A percentile compares a stretch with the other conserved stretches of the same genome.
Conservation (phyloP, 2,888 invertebrate genomes). For the Cheiracanthium punctorium region DNA sequence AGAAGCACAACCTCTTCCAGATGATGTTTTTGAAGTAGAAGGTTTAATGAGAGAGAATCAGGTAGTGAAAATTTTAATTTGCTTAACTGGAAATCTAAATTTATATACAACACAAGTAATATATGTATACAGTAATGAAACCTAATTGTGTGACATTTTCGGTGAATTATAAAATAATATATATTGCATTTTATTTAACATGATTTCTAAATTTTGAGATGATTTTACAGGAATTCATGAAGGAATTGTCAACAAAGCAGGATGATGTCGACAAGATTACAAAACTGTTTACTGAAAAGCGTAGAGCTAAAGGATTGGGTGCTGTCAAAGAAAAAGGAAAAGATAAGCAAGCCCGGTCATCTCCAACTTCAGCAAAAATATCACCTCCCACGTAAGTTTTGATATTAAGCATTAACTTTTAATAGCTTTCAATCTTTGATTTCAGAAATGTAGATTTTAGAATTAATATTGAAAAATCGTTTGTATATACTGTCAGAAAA, state of each 20-base stretch:
- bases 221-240: conserved; percentile 93
- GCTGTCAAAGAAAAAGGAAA: conserved; percentile 47
- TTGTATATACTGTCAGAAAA: too few species aligned
- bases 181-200: too few species aligned
- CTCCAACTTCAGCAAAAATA: conserved; percentile 47
- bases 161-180: too few species aligned
- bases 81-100: too few species aligned
- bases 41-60: conserved; percentile 92
- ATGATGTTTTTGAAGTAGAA: conserved; percentile 89
- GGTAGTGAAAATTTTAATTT: conserved; percentile 68
- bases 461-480: too few species aligned
- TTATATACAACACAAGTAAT: too few species aligned
- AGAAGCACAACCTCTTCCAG: conserved; percentile 91
- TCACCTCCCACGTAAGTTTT: conserved; percentile 63
- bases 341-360: conserved; percentile 33
- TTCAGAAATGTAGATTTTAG: too few species aligned
- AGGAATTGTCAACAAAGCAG: conserved; percentile 93
- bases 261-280: conserved; percentile 96
- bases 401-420: too few species aligned
- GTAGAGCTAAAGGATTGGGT: conserved; percentile 74
- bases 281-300: conserved; percentile 83
- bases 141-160: too few species aligned
- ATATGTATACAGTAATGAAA: too few species aligned
- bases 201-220: too few species aligned
- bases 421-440: too few species aligned